Evolutionary conservation across 2,797 vertebrate species (phyloP), one percentile per base, ranked within the genome.

Genomic region (Pteropus rufus): DNA sequence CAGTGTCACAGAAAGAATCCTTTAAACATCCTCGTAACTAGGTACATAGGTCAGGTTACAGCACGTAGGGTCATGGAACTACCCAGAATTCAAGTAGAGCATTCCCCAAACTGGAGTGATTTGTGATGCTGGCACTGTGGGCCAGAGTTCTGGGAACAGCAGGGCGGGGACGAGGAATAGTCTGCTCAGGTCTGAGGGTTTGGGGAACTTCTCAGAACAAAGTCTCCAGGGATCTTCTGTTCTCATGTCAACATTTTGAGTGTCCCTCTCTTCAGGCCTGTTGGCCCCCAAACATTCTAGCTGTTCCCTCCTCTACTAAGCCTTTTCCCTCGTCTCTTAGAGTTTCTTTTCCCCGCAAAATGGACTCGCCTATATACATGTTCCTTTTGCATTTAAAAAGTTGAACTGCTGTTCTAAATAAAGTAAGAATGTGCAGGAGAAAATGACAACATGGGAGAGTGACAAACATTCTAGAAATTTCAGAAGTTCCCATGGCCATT

Each of bases 1-100:
- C 26, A 10, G 21, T 89, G 67, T 82, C 89, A 83, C 49, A 65
- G 56, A 96, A 97, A 81, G 82, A 93, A 93, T 96, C 92, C 84
- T 93, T 94, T 94, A 88, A 89, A 70, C 58, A 92, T 85, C 49
- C 76, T 6, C 0, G 39, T 80, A n/a, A 84, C 92, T 73, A 26
- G 64, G 23, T 60, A 4, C 89, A 79, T 86, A 26, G 54, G 19
- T 94, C 86, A 93, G 75, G 73, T 93, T 86, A 85, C 39, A 62
- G 36, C 29, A 39, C 58, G 34, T 56, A 85, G 52, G 73, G 76
- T 91, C 85, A 49, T 56, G 21, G 87, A 62, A 62, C 89, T 85
- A 19, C 62, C 44, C 62, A 36, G 69, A 87, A 75, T 83, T 64
- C 12, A 18, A 62, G 62, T 86, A 92, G 24, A 91, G 89, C 6